Evolutionary conservation across 1,140 invertebrate genomes (phyloP).

Genomic region (Caenorhabditis remanei): DNA sequence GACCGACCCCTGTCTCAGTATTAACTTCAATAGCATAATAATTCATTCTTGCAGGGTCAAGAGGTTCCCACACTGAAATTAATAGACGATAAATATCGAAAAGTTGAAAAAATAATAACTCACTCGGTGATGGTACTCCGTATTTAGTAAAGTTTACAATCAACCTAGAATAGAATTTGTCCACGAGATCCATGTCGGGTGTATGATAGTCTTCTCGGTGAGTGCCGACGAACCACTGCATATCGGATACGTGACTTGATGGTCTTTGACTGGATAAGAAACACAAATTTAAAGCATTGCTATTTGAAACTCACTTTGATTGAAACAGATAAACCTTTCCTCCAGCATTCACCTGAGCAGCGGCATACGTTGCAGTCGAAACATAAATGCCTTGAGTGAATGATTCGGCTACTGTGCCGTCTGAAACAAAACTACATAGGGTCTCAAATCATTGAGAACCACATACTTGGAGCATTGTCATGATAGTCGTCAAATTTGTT

Average conservation of each 20-base stretch:
- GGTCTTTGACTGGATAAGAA: neutral
- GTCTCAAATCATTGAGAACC: neutral
- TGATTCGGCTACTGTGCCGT: neutral
- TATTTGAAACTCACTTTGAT: neutral
- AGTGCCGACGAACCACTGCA: slow-evolving; percentile 11
- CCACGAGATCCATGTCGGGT: slow-evolving; percentile 7
- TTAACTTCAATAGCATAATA: slow-evolving; percentile 33
- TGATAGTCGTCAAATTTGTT: neutral
- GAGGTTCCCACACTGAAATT: slow-evolving; percentile 30
- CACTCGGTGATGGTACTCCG: neutral
- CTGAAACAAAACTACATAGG: neutral
- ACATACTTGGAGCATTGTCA: slow-evolving; percentile 14
- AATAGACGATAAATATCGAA: neutral
- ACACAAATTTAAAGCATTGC: too few species aligned
- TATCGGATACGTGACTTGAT: slow-evolving; percentile 17
- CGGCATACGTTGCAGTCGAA: neutral
- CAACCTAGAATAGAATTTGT: slow-evolving; percentile 16
- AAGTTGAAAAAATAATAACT: neutral
- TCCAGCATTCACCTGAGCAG: neutral
- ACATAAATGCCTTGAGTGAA: slow-evolving; percentile 35
- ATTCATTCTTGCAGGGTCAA: slow-evolving; percentile 8
- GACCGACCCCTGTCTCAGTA: neutral
- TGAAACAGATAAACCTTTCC: slow-evolving; percentile 25
- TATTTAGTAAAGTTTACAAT: slow-evolving; percentile 30
- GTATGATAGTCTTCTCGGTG: slow-evolving; percentile 28